Evolutionary conservation across 2,797 vertebrate species (phyloP).

Genomic region (Phalloptychus januarius): DNA sequence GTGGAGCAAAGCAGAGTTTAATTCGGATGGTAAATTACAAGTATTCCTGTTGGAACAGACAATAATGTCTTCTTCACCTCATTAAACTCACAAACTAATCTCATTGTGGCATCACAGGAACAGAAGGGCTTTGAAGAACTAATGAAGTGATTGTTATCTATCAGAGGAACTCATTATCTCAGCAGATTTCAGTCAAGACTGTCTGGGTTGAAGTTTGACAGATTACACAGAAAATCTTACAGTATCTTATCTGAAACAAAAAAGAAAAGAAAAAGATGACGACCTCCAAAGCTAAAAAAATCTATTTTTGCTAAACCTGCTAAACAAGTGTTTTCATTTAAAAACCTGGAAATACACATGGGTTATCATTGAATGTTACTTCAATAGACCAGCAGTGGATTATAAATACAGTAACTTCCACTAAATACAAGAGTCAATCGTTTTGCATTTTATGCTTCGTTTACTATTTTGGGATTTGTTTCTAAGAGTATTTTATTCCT

Average conservation of each 20-base stretch:
- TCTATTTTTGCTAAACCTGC: slow-evolving; percentile 11
- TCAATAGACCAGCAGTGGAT: not conserved
- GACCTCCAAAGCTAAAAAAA: slow-evolving; percentile 31
- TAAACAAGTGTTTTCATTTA: not conserved
- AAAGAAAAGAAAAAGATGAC: slow-evolving; percentile 23
- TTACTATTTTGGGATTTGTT: not conserved
- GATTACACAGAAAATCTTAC: slow-evolving; percentile 29
- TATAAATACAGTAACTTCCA: not conserved
- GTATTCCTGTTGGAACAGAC: not conserved
- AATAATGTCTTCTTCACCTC: slow-evolving; percentile 16
- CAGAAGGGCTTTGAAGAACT: slow-evolving; percentile 19
- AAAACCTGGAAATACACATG: not conserved
- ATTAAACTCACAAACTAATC: slow-evolving; percentile 12
- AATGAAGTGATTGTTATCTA: slow-evolving; percentile 36
- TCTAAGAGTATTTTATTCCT: not conserved
- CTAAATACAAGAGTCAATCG: not conserved
- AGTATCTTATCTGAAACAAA: slow-evolving; percentile 57
- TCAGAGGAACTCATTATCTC: slow-evolving; percentile 34
- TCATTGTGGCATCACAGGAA: slow-evolving; percentile 8
- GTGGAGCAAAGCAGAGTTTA: not conserved
- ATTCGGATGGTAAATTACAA: slow-evolving; percentile 2
- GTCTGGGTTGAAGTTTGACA: slow-evolving; percentile 36
- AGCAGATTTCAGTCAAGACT: slow-evolving; percentile 39
- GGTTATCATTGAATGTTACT: not conserved
- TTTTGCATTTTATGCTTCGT: not conserved